These are phyloP conservation scores for Notospermus geniculatus DNA, from an alignment of 1,140 invertebrate species.

Conservation along the genomic window DNA sequence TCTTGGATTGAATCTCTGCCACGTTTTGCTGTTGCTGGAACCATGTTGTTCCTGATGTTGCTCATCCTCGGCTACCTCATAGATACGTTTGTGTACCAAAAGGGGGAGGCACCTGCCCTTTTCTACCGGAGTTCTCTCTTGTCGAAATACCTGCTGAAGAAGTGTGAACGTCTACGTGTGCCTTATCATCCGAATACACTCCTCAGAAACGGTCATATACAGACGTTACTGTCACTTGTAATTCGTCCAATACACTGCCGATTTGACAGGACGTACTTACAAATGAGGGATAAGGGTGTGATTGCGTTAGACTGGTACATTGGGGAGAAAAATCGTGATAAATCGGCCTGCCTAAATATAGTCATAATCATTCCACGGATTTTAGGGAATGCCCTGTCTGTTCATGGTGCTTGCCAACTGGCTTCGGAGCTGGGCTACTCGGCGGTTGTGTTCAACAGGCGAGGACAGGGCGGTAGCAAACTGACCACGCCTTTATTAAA, in stretches of 20 bases:
- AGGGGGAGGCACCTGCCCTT: constrained; percentile 31
- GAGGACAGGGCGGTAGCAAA: constrained; percentile 38
- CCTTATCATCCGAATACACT: constrained; percentile 36
- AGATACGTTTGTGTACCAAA: constrained; percentile 22
- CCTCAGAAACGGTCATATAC: constrained; percentile 36
- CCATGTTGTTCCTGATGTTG: no score
- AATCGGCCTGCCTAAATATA: constrained; percentile 11
- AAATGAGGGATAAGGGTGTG: constrained; percentile 42
- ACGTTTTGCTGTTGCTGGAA: no score
- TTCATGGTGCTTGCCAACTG: constrained; percentile 24
- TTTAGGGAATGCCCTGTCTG: constrained; percentile 26
- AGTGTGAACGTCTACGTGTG: constrained; percentile 29
- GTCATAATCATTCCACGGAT: constrained; percentile 43
- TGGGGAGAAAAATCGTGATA: constrained; percentile 11
- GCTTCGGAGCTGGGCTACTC: constrained; percentile 36
- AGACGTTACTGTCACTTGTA: constrained; percentile 35
- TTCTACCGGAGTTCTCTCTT: constrained; percentile 42
- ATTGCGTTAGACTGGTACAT: constrained; percentile 47
- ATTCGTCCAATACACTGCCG: constrained; percentile 17
- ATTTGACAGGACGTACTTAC: constrained; percentile 37
- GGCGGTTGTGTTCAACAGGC: constrained; percentile 41
- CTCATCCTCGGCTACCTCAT: no score
- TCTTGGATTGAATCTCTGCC: no score
- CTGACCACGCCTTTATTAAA: constrained; percentile 43
- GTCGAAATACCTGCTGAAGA: constrained; percentile 35